These are phyloP conservation scores for Bovichtus variegatus DNA, from an alignment of 2,797 vertebrate genomes.

Conservation along the genomic window DNA sequence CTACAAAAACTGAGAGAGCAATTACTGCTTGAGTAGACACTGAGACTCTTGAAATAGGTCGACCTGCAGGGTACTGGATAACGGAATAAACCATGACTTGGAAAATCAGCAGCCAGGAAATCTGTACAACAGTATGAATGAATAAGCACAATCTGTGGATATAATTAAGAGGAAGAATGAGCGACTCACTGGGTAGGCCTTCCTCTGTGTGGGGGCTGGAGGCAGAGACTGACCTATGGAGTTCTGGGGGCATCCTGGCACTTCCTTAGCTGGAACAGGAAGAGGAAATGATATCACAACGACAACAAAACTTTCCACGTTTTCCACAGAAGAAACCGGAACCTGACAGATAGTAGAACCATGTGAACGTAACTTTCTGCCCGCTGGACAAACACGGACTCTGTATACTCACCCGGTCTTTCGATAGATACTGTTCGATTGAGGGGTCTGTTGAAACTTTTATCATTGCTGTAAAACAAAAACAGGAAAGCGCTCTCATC, in stretches of 20 bases:
- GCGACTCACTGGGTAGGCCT: slow-evolving; percentile 90
- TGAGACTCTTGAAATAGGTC: slow-evolving; percentile 38
- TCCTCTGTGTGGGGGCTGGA: slow-evolving; percentile 92
- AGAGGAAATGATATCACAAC: slow-evolving; percentile 76
- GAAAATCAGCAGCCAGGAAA: slow-evolving; percentile 19
- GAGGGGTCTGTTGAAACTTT: slow-evolving; percentile 87
- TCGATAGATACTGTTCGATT: slow-evolving; percentile 87
- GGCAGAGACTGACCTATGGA: slow-evolving; percentile 86
- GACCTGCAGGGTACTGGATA: neutral
- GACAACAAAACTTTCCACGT: slow-evolving; percentile 60
- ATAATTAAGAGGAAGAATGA: slow-evolving; percentile 8
- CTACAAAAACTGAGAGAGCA: slow-evolving; percentile 31
- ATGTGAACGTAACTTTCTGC: neutral
- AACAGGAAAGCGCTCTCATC: neutral
- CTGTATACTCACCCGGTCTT: slow-evolving; percentile 84
- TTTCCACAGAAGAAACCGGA: slow-evolving; percentile 47
- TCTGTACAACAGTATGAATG: slow-evolving; percentile 1
- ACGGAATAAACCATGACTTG: slow-evolving; percentile 13
- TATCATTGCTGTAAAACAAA: slow-evolving; percentile 86
- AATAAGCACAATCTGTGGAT: slow-evolving; percentile 18
- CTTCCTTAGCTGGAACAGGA: slow-evolving; percentile 87
- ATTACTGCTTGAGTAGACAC: slow-evolving; percentile 9
- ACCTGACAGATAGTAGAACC: slow-evolving; percentile 30
- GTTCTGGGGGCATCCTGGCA: slow-evolving; percentile 84
- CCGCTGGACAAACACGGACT: slow-evolving; percentile 2